These are phyloP conservation scores for Hemiscyllium ocellatum DNA, from an alignment of 2,113 vertebrate species.

Conservation along the genomic window DNA sequence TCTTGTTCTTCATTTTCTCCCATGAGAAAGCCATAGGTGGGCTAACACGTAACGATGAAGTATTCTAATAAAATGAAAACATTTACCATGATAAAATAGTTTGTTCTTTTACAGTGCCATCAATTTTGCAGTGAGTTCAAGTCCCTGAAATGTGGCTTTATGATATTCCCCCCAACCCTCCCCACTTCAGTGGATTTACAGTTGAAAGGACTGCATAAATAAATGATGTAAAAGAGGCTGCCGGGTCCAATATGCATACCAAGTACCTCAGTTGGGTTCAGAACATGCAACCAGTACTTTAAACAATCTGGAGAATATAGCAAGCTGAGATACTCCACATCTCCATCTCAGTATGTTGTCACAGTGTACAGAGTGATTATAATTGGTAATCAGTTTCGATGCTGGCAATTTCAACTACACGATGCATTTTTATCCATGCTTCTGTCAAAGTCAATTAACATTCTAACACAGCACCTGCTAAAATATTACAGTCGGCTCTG, in stretches of 20 bases:
- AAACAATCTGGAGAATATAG: constrained; percentile 70
- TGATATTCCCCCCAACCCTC: constrained; percentile 51
- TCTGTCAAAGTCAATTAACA: constrained; percentile 73
- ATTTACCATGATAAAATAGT: constrained; percentile 62
- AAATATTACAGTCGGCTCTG: constrained; percentile 47
- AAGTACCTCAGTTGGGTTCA: constrained; percentile 71
- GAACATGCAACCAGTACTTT: constrained; percentile 71
- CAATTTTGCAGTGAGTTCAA: constrained; percentile 53
- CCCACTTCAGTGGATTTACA: constrained; percentile 53
- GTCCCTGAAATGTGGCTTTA: constrained; percentile 68
- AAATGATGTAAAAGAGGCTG: constrained; percentile 66
- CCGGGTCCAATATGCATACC: constrained; percentile 68
- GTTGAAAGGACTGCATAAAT: constrained; percentile 71
- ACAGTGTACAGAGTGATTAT: constrained; percentile 64
- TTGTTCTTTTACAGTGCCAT: constrained; percentile 58
- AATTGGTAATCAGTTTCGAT: constrained; percentile 72
- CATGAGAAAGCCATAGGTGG: constrained; percentile 35
- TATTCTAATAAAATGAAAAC: constrained; percentile 55
- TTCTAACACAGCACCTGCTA: constrained; percentile 60
- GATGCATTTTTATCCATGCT: constrained; percentile 66
- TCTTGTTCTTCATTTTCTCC: constrained; percentile 40
- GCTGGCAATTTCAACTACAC: constrained; percentile 63
- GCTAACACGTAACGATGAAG: constrained; percentile 46
- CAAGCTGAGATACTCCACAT: constrained; percentile 72
- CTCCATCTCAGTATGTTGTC: constrained; percentile 67